Evolutionary conservation across 2,113 vertebrate genomes (phyloP).

Genomic region (Nyctibius bracteatus): DNA sequence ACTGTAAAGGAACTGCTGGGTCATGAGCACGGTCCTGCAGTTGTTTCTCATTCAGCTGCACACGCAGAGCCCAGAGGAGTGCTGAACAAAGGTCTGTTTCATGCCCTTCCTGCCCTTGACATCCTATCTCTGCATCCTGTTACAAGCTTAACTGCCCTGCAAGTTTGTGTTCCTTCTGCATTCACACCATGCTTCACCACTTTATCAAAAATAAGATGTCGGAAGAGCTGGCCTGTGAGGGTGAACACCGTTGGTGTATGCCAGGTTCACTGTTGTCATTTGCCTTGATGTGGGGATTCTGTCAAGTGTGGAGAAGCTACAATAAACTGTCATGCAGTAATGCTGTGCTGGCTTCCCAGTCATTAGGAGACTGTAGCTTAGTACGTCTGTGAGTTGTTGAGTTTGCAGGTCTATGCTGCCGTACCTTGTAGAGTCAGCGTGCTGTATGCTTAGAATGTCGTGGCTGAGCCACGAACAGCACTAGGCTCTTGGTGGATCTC

Average conservation of each 20-base stretch:
- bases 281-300: neutral
- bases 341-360: neutral
- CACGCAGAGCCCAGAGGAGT: neutral
- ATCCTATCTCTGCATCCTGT: neutral
- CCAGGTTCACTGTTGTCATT: neutral
- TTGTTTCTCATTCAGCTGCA: neutral
- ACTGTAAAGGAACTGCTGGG: neutral
- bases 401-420: neutral
- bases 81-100: neutral
- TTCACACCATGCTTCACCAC: neutral
- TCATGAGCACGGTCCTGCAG: neutral
- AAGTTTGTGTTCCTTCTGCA: neutral
- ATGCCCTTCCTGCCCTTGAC: neutral
- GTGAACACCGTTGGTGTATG: accelerated
- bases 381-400: neutral
- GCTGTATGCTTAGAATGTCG: accelerated
- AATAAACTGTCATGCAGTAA: neutral
- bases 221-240: neutral
- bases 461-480: accelerated
- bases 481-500: neutral
- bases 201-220: neutral
- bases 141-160: neutral
- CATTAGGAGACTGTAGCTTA: too few species aligned
- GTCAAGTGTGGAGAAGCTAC: neutral
- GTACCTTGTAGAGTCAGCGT: neutral